These are phyloP conservation scores for Galeopsomyia nigrocyanea DNA, from an alignment of 2,888 invertebrate genomes.

Conservation along the genomic window DNA sequence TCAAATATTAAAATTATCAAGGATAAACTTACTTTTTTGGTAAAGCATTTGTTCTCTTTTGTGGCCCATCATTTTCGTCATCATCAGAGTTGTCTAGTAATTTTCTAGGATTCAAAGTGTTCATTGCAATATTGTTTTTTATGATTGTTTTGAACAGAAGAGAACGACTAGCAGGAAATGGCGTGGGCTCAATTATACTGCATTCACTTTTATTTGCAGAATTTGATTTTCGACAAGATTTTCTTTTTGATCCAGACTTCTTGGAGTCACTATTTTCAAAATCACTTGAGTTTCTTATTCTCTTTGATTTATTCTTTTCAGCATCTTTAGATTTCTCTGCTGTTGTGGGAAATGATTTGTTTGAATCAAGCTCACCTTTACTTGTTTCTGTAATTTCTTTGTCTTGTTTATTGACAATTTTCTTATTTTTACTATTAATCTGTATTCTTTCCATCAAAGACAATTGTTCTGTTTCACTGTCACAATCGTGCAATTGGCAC, in stretches of 20 bases:
- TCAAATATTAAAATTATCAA: background rate
- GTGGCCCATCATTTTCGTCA: constrained; percentile 20
- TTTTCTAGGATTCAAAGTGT: constrained; percentile 35
- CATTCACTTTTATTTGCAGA: constrained; percentile 23
- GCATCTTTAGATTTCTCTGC: background rate
- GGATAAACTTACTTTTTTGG: constrained; percentile 35
- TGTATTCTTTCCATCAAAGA: constrained; percentile 51
- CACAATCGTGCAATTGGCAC: constrained; percentile 30
- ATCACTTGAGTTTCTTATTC: constrained; percentile 10
- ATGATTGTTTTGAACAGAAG: constrained; percentile 53
- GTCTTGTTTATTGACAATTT: background rate
- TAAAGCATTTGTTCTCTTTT: constrained; percentile 6
- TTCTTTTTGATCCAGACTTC: background rate
- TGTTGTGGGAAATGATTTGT: background rate
- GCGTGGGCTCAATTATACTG: constrained; percentile 56
- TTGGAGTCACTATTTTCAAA: too few species aligned
- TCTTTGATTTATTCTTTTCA: constrained; percentile 4
- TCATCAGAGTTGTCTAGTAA: constrained; percentile 28
- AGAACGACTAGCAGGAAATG: constrained; percentile 56
- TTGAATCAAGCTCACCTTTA: background rate
- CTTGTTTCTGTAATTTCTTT: background rate
- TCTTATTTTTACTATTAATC: background rate
- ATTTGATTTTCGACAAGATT: constrained; percentile 6
- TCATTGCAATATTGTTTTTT: constrained; percentile 42
- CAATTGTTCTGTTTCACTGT: constrained; percentile 48